phyloP scores from a whole-genome alignment of 2,888 invertebrate genomes.

The Gastrophysa polygoni region DNA sequence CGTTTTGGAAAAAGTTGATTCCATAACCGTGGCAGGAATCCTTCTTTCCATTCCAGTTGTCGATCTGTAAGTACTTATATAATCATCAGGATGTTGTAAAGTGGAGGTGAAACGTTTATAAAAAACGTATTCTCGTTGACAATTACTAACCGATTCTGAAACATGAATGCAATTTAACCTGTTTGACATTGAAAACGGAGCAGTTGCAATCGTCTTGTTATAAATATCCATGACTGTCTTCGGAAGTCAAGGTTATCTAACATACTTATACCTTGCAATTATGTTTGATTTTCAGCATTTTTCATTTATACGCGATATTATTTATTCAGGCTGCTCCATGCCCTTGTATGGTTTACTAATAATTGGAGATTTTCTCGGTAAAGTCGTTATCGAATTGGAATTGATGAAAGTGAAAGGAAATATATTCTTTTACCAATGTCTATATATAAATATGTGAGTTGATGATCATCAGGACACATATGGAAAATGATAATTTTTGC shows the following conservation, averaged over 20 bases:
- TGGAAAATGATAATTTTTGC: too few species aligned
- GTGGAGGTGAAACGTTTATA: neutral
- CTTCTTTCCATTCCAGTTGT: neutral
- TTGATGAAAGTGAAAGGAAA: neutral
- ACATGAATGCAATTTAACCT: neutral
- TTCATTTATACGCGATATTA: neutral
- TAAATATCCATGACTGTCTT: constrained; percentile 1
- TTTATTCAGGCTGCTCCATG: neutral
- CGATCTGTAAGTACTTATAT: neutral
- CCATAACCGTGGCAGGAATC: neutral
- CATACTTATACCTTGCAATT: neutral
- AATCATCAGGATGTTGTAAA: neutral
- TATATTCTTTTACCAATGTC: neutral
- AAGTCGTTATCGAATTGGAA: neutral
- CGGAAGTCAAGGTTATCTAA: neutral
- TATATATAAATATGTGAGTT: too few species aligned
- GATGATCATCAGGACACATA: too few species aligned
- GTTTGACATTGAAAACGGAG: constrained; percentile 1
- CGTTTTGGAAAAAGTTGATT: too few species aligned
- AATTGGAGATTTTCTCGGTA: neutral
- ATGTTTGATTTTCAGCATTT: neutral
- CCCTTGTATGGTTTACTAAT: neutral
- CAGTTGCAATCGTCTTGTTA: neutral
- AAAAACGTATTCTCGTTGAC: constrained; percentile 1
- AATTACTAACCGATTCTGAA: neutral